phyloP scores from a whole-genome alignment of 2,888 invertebrate genomes.

The Philereme vetulata region DNA sequence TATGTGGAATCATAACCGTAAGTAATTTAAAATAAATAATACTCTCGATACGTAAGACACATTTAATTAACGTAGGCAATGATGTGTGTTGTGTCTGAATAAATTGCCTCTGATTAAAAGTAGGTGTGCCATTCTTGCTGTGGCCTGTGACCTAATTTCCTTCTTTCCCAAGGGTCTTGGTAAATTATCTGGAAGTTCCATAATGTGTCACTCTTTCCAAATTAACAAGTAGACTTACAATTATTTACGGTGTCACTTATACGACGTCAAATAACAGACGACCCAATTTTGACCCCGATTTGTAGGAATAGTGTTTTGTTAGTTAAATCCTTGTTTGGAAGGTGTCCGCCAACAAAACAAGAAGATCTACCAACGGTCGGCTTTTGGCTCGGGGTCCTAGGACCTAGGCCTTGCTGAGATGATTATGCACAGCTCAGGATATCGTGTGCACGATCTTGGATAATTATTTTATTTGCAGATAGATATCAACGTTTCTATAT shows the following conservation, averaged over 20 bases:
- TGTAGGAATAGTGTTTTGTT: background rate
- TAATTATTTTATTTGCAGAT: too few relatives aligned
- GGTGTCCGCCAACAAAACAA: too few relatives aligned
- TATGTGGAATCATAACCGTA: too few relatives aligned
- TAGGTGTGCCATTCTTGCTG: background rate
- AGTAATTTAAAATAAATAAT: too few relatives aligned
- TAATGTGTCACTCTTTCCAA: conserved; percentile 11
- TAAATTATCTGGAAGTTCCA: conserved; percentile 26
- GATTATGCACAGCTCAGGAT: too few relatives aligned
- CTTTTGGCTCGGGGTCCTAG: too few relatives aligned
- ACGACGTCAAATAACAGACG: conserved; percentile 9
- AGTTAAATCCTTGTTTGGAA: too few relatives aligned
- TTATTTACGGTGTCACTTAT: conserved; percentile 19
- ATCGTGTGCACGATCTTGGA: too few relatives aligned
- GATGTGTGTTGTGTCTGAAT: background rate
- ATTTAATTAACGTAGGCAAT: background rate
- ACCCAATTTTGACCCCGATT: conserved; percentile 15
- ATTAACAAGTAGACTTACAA: conserved; percentile 12
- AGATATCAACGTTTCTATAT: too few relatives aligned
- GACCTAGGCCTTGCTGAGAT: too few relatives aligned
- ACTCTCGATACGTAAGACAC: background rate
- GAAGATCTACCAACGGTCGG: too few relatives aligned
- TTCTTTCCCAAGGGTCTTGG: conserved; percentile 5
- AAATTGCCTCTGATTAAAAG: conserved; percentile 5
- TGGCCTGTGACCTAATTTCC: conserved; percentile 16